Conservation (phyloP, 2,113 vertebrate species). For the Lethenteron camtschaticum region DNA sequence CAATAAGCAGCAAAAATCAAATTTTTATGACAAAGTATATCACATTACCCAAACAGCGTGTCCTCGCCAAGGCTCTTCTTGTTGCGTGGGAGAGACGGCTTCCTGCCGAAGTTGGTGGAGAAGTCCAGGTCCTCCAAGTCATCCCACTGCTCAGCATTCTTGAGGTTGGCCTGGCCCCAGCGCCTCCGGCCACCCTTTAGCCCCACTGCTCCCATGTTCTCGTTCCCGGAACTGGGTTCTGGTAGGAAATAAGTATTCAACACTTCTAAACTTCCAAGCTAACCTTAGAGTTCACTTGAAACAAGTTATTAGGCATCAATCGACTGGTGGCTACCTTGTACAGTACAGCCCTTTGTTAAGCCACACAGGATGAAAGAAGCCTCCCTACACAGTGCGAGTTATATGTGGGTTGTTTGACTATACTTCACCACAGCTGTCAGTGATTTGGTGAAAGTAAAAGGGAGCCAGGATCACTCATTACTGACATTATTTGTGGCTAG, state of each 20-base stretch:
- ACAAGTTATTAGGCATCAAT: not conserved
- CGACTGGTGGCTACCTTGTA: not conserved
- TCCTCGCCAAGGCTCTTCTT: slow-evolving; percentile 36
- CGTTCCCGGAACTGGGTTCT: slow-evolving; percentile 29
- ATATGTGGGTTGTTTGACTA: too few relatives aligned
- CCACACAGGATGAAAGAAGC: too few relatives aligned
- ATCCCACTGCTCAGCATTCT: slow-evolving; percentile 49
- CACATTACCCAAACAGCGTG: slow-evolving; percentile 33
- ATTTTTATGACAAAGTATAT: not conserved
- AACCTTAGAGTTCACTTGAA: not conserved
- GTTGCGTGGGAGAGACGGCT: slow-evolving; percentile 24
- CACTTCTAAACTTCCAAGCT: not conserved
- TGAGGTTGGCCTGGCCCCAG: slow-evolving; percentile 44
- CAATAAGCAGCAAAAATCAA: slow-evolving; percentile 2
- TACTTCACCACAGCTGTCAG: too few relatives aligned
- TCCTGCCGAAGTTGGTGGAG: slow-evolving; percentile 24
- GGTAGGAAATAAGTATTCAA: slow-evolving; percentile 9
- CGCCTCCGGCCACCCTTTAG: slow-evolving; percentile 43
- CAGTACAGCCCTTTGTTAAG: not conserved
- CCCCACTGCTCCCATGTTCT: slow-evolving; percentile 33
- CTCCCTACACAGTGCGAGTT: too few relatives aligned
- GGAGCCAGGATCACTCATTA: too few relatives aligned
- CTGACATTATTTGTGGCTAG: too few relatives aligned
- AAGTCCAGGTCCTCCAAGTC: slow-evolving; percentile 40
- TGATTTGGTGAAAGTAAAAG: too few relatives aligned